phyloP scores from a whole-genome alignment of 1,140 invertebrate genomes.

The Drosophila littoralis region DNA sequence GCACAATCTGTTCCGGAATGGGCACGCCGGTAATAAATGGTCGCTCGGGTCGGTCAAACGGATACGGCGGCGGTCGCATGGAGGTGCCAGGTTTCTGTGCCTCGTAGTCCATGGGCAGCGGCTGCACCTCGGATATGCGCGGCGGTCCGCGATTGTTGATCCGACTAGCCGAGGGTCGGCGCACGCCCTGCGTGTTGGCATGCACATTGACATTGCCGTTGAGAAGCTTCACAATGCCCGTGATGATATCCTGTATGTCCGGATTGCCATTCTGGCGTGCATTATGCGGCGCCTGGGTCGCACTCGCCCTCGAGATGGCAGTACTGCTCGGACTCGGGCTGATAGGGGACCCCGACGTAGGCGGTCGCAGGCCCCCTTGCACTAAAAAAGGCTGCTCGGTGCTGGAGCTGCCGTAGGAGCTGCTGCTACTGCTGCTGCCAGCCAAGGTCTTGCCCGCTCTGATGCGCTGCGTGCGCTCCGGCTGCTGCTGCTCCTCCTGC shows the following conservation, averaged over 20 bases:
- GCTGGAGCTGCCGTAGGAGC: constrained; percentile 25
- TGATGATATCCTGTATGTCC: constrained; percentile 95
- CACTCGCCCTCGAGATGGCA: constrained; percentile 68
- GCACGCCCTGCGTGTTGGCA: constrained; percentile 87
- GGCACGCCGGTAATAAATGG: constrained; percentile 89
- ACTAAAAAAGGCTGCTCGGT: constrained; percentile 81
- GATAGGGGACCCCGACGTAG: constrained; percentile 83
- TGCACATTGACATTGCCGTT: constrained; percentile 94
- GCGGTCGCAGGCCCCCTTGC: constrained; percentile 82
- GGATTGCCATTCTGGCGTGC: constrained; percentile 86
- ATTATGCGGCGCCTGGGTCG: constrained; percentile 70
- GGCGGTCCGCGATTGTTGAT: constrained; percentile 96
- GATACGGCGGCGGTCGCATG: constrained; percentile 86
- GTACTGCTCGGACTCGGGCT: constrained; percentile 77
- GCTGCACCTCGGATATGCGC: constrained; percentile 90
- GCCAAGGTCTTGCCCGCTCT: constrained; percentile 64
- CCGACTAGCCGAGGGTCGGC: constrained; percentile 86
- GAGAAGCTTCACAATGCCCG: constrained; percentile 93
- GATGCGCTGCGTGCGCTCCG: constrained; percentile 61
- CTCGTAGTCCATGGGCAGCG: constrained; percentile 89
- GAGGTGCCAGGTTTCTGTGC: constrained; percentile 84
- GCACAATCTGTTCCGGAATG: constrained; percentile 90
- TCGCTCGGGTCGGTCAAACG: constrained; percentile 88
- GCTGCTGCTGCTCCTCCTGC: constrained; percentile 44
- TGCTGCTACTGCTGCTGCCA: constrained; percentile 9